Evolutionary conservation across 2,797 vertebrate species (phyloP).

Genomic region (Rachycentron canadum): DNA sequence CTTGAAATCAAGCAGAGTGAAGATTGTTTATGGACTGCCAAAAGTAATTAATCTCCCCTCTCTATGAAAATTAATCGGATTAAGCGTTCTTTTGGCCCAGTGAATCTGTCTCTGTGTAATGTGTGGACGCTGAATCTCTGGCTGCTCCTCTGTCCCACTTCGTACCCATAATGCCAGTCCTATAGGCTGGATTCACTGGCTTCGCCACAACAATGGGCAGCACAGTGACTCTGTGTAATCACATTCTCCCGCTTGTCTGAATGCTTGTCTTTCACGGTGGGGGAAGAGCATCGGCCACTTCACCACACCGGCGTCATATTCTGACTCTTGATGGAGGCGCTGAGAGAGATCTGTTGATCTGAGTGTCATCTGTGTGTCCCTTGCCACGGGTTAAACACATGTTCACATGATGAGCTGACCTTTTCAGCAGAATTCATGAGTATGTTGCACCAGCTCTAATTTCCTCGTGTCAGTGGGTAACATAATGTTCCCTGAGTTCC

Average conservation of each 20-base stretch:
- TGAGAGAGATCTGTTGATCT: conserved; percentile 60
- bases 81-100: conserved; percentile 75
- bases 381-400: conserved; percentile 73
- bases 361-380: conserved; percentile 63
- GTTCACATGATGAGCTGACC: conserved; percentile 77
- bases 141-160: conserved; percentile 41
- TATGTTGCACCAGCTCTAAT: conserved; percentile 6
- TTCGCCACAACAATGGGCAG: conserved; percentile 54
- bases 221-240: conserved; percentile 61
- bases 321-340: conserved; percentile 65
- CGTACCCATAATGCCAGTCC: conserved; percentile 38
- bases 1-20: conserved; percentile 75
- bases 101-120: conserved; percentile 71
- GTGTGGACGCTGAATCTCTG: conserved; percentile 39
- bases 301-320: conserved; percentile 49
- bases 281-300: conserved; percentile 51
- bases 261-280: conserved; percentile 65
- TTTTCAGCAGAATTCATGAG: conserved; percentile 64
- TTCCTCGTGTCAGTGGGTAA: too few species aligned
- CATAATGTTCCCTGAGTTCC: too few species aligned
- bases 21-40: conserved; percentile 85
- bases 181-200: conserved; percentile 55
- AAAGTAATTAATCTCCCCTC: conserved; percentile 83
- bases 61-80: conserved; percentile 83
- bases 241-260: conserved; percentile 68